Evolutionary conservation across 2,797 vertebrate genomes (phyloP), one percentile per base, ranked within the genome.

Genomic region (Hyperoplus lanceolatus): DNA sequence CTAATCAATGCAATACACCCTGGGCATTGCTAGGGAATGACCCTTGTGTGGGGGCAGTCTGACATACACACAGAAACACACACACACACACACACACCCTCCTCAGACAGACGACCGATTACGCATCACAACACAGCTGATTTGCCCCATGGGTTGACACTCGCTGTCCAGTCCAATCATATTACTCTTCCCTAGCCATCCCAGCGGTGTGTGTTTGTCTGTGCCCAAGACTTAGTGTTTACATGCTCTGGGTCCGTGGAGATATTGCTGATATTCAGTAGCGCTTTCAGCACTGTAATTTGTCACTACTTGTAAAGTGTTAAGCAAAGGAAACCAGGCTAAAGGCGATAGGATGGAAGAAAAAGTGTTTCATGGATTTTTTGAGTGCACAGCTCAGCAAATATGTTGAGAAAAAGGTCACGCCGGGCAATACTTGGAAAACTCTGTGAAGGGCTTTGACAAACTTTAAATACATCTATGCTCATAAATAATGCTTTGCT

Each of bases 71-170:
- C 79, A 88, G 38, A 77, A 62, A 51, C 85, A 73, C 62, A 69
- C 60, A 61, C 70, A 60, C 73, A 66, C 73, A 51, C 78, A 62
- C 60, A 67, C 76, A 55, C 65, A 58, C 51, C 83, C 86, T 86
- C 83, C 80, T 81, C 75, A 89, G 87, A 92, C 78, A 73, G 83
- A 73, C 49, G 58, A 80, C 75, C 72, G 85, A 91, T 91, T 87
- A 91, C 87, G 89, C 92, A 92, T 91, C 90, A 85, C 82, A 92
- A 90, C 90, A 85, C 90, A 90, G 85, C 90, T 90, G 92, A 93
- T 91, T 87, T 87, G 89, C 92, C 93, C 92, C 75, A 63, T 89
- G 90, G 93, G 86, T 86, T 91, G 93, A 93, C 91, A 90, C 89
- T 91, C 0, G 70, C 91, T 94, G 93, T 94, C 92, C 89, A 68